phyloP scores from a whole-genome alignment of 2,113 vertebrate genomes.

The Podilymbus podiceps region DNA sequence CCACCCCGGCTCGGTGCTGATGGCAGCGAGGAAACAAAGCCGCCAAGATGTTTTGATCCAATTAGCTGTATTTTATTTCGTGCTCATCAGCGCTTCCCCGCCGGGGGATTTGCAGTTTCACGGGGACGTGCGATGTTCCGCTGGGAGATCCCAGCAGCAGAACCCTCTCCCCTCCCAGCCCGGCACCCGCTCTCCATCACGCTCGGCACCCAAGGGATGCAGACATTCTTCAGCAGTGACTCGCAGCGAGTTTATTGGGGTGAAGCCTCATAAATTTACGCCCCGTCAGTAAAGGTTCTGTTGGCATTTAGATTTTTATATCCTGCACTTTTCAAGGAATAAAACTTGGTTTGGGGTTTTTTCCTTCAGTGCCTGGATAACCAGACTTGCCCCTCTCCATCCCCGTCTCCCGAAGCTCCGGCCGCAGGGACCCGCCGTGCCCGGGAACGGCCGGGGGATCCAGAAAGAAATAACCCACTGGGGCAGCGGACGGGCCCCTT shows the following conservation, averaged over 20 bases:
- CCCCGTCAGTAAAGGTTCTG: not conserved
- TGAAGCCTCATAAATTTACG: not conserved
- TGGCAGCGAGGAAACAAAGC: not conserved
- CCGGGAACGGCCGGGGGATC: accelerated
- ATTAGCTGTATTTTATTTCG: not conserved
- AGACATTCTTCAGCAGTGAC: not conserved
- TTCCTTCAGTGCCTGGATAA: not conserved
- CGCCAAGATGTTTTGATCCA: not conserved
- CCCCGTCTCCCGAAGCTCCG: not conserved
- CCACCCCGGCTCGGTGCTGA: not conserved
- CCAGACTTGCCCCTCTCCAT: no score
- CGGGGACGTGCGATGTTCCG: not conserved
- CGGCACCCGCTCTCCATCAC: accelerated
- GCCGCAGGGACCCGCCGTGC: accelerated
- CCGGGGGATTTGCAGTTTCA: not conserved
- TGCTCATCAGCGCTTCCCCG: not conserved
- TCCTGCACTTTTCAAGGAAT: not conserved
- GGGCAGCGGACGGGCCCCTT: accelerated
- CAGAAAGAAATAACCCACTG: accelerated
- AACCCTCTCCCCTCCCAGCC: not conserved
- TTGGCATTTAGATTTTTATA: not conserved
- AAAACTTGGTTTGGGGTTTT: not conserved
- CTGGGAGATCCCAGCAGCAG: not conserved
- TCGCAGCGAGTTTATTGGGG: not conserved
- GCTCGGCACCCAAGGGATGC: not conserved